phyloP scores from a whole-genome alignment of 2,113 vertebrate genomes.

The Corvus hawaiiensis region DNA sequence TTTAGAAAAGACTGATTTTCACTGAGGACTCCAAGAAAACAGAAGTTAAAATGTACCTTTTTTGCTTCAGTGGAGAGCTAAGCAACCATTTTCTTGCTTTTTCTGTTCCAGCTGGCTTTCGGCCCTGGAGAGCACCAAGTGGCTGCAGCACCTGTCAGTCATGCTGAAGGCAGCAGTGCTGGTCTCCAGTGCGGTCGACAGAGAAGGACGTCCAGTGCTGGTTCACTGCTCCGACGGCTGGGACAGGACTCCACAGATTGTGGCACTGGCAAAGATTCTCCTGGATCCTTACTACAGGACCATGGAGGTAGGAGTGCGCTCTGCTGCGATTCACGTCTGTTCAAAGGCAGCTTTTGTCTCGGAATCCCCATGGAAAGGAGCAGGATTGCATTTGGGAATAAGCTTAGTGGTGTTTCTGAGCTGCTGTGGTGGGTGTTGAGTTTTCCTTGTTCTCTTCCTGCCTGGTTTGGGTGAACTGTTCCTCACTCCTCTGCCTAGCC shows the following conservation, averaged over 20 bases:
- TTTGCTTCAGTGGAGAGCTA: not conserved
- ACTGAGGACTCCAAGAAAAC: not conserved
- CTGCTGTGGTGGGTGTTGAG: not conserved
- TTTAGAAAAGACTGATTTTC: not conserved
- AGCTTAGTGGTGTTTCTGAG: not conserved
- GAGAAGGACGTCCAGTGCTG: conserved; percentile 91
- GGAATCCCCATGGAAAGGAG: accelerated
- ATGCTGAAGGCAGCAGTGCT: conserved; percentile 95
- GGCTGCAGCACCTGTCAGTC: conserved; percentile 96
- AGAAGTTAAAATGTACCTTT: not conserved
- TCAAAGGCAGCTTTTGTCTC: not conserved
- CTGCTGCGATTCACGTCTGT: not conserved
- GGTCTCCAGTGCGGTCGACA: conserved; percentile 89
- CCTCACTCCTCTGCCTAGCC: not conserved
- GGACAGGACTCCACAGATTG: conserved; percentile 97
- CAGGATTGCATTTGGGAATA: not conserved
- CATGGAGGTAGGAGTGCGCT: conserved; percentile 79
- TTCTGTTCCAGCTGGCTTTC: conserved; percentile 87
- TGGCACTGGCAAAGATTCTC: conserved; percentile 90
- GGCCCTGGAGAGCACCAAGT: conserved; percentile 93
- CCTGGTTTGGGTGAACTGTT: not conserved
- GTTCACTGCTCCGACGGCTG: conserved; percentile 97
- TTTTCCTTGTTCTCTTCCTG: not conserved
- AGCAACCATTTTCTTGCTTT: not conserved
- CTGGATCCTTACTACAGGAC: conserved; percentile 97